Evolutionary conservation across 2,797 vertebrate genomes (phyloP), one percentile per base, ranked within the genome.

Genomic region (Monodelphis domestica): DNA sequence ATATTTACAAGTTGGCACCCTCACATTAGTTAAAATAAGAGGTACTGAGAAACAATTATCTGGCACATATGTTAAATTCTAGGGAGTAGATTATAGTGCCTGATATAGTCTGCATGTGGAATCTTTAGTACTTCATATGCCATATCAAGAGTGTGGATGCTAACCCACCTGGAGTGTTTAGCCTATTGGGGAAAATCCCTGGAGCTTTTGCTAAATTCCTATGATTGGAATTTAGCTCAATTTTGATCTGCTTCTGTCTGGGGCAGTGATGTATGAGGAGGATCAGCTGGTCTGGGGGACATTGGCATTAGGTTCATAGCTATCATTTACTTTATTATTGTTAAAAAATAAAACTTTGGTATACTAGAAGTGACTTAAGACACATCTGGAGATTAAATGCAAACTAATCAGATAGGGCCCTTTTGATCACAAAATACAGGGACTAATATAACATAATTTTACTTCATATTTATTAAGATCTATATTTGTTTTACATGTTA

Each of bases 391-490:
- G 24, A 95, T 30, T 5, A 91, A 45, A n/a, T 89, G 53, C 94
- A 92, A 94, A 55, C n/a, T n/a, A 51, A 11, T 70, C 57, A 92
- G 4, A 51, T 78, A 70, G 52, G 30, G 26, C 54, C 50, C 4
- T 84, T 90, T 51, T 95, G 87, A 89, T 90, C 38, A 51, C 57
- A 52, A 92, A 29, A 30, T 87, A 70, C 45, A 89, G 12, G 55
- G 89, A 57, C 29, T 51, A 33, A 17, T 88, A 28, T 29, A 52
- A 51, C 50, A 50, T 14, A 24, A 51, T 15, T 87, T 87, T 90
- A 89, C 70, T 26, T 29, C 50, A 55, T 38, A 89, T 91, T 54
- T 93, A 30, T 9, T 54, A 88, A 29, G n/a, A 57, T 88, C 45
- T 59, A 29, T n/a, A 54, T 12, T 11, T 51, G 3, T 59, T 24